phyloP scores from a whole-genome alignment of 2,888 invertebrate genomes.

The Drosophila neotestacea region DNA sequence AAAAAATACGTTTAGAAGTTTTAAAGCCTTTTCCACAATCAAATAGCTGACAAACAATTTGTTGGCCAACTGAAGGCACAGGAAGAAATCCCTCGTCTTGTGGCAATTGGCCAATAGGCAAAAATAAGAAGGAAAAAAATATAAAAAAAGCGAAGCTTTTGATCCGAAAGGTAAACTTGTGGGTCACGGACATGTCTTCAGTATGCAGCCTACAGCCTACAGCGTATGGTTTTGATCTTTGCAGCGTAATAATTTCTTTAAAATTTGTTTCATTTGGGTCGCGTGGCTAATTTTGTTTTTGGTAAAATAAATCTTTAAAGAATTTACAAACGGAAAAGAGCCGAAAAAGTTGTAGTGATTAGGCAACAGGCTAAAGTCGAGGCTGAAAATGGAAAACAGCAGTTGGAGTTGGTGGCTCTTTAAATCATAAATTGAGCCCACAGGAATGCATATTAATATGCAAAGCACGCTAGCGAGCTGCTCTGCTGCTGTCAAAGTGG shows the following conservation, averaged over 20 bases:
- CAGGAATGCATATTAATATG: slow-evolving; percentile 79
- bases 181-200: slow-evolving; percentile 23
- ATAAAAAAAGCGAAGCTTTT: neutral
- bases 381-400: slow-evolving; percentile 6
- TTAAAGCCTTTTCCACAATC: slow-evolving; percentile 20
- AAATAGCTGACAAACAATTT: slow-evolving; percentile 22
- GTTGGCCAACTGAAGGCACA: neutral
- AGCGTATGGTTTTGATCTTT: slow-evolving; percentile 61
- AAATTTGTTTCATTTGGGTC: slow-evolving; percentile 18
- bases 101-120: slow-evolving; percentile 22
- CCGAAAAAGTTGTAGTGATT: slow-evolving; percentile 42
- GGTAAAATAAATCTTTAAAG: no score
- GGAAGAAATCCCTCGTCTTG: neutral
- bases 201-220: slow-evolving; percentile 17
- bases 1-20: slow-evolving; percentile 12
- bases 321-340: neutral
- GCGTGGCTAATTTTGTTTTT: slow-evolving; percentile 38
- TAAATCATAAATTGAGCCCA: slow-evolving; percentile 74
- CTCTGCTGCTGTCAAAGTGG: slow-evolving; percentile 38
- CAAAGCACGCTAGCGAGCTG: slow-evolving; percentile 65
- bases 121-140: neutral
- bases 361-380: slow-evolving; percentile 46
- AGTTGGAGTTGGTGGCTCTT: slow-evolving; percentile 38
- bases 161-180: slow-evolving; percentile 26
- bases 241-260: slow-evolving; percentile 54